Base-by-base conservation (phyloP, 2,888 invertebrate genomes). In the Oligia strigilis region DNA sequence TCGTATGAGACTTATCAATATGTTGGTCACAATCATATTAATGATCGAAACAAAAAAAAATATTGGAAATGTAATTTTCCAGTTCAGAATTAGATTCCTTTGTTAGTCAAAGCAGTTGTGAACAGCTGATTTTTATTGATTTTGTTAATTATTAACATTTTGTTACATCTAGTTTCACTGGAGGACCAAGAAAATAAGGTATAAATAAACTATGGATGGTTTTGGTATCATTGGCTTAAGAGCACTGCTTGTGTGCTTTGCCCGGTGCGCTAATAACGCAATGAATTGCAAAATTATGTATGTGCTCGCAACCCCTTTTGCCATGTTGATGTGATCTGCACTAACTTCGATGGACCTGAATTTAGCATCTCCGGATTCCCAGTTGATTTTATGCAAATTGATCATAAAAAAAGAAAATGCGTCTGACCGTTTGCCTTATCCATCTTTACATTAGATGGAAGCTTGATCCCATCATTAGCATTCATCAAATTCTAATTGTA, bases 91-190 rank as follows among this genome's bases (percentile, higher is more conserved):
- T 36, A 17, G 8, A 64, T 29, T 29, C 3, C 8, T 55, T 55
- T 55, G 23, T 23, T 55, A 62, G 29, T 62, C 62, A 62, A 29
- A 62, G 29, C 6, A 62, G 29, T 62, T 62, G 29, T 29, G 6
- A 17, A 62, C 2, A 62, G 29, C 14, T 6, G 29, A 62, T 29
- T 29, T 14, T 62, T 14, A 29, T 62, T 29, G 2, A 8, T 64
- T 65, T 46, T 69, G 73, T 73, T 82, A 73, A 73, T 81, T 40
- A 13, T 43, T 55, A 52, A 70, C 46, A 49, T 86, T 86, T 67
- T 82, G 5, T 67, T 72, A 4, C 69, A 4, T 84, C 43, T 87
- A 87, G 71, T 87, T 77, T 40, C 72, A 52, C 67, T 60, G 78
- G 72, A 86, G 77, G 70, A 76, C 6, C 83, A 49, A 55, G 19